These are phyloP conservation scores for Arrhopalites spinosus DNA, from an alignment of 2,888 invertebrate genomes.

Conservation along the genomic window DNA sequence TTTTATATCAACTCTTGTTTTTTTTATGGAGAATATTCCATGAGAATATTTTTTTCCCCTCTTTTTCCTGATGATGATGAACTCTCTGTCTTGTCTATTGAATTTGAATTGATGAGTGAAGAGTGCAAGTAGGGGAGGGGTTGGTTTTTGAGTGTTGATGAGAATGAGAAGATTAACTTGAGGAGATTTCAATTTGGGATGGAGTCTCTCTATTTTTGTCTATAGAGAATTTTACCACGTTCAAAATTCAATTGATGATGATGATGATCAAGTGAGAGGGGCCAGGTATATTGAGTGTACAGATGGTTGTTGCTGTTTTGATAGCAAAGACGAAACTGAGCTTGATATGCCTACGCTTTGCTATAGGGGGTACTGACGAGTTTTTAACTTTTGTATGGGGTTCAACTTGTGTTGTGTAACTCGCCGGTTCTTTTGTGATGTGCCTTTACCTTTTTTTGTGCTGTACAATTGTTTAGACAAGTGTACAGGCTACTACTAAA, in stretches of 20 bases:
- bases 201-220: neutral
- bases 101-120: neutral
- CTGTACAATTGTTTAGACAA: slow-evolving; percentile 7
- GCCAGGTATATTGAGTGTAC: neutral
- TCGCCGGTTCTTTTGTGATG: neutral
- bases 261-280: neutral
- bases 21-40: neutral
- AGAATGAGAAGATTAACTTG: neutral
- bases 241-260: neutral
- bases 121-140: neutral
- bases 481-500: neutral
- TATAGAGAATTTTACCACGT: neutral
- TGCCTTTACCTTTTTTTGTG: neutral
- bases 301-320: slow-evolving; percentile 44
- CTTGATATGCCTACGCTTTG: slow-evolving; percentile 34
- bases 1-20: neutral
- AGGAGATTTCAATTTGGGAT: slow-evolving; percentile 11
- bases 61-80: neutral
- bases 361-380: slow-evolving; percentile 35
- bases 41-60: neutral
- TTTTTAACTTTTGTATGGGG: too few relatives aligned
- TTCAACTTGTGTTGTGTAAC: slow-evolving; percentile 26
- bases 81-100: neutral
- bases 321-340: slow-evolving; percentile 49
- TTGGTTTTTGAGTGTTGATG: neutral